These are phyloP conservation scores for Campylorhamphus procurvoides DNA, from an alignment of 2,113 vertebrate species.

Conservation along the genomic window DNA sequence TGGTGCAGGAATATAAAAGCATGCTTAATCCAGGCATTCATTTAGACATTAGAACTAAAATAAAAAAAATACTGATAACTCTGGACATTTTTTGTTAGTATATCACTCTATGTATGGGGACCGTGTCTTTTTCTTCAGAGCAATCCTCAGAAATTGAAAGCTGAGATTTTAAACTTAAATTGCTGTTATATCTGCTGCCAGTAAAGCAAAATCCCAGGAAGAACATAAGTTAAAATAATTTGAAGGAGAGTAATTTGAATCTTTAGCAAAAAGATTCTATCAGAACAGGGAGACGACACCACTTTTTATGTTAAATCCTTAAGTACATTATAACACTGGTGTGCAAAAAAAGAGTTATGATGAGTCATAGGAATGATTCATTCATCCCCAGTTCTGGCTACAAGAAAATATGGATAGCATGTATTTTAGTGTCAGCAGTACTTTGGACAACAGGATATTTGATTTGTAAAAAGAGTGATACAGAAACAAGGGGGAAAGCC, in stretches of 20 bases:
- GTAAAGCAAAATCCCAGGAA: neutral
- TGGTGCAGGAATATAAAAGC: neutral
- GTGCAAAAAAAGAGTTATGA: slow-evolving; percentile 45
- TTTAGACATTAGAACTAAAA: neutral
- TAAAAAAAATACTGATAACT: neutral
- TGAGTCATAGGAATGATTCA: slow-evolving; percentile 66
- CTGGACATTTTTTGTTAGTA: neutral
- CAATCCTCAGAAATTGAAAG: neutral
- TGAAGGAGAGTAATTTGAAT: neutral
- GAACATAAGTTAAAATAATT: neutral
- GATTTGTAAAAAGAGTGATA: slow-evolving; percentile 4
- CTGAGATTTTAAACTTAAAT: neutral
- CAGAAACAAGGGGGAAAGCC: neutral
- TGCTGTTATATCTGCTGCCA: neutral
- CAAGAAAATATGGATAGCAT: slow-evolving; percentile 21
- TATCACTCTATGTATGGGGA: neutral
- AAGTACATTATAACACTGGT: neutral
- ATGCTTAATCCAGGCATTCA: neutral
- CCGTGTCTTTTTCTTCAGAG: neutral
- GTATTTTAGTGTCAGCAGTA: slow-evolving; percentile 49
- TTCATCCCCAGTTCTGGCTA: slow-evolving; percentile 24
- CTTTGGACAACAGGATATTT: slow-evolving; percentile 12
- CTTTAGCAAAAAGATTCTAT: neutral
- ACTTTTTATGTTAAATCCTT: slow-evolving; percentile 24
- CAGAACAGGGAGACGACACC: neutral